Conservation (phyloP, 2,113 vertebrate genomes). For the Loxodonta africana region DNA sequence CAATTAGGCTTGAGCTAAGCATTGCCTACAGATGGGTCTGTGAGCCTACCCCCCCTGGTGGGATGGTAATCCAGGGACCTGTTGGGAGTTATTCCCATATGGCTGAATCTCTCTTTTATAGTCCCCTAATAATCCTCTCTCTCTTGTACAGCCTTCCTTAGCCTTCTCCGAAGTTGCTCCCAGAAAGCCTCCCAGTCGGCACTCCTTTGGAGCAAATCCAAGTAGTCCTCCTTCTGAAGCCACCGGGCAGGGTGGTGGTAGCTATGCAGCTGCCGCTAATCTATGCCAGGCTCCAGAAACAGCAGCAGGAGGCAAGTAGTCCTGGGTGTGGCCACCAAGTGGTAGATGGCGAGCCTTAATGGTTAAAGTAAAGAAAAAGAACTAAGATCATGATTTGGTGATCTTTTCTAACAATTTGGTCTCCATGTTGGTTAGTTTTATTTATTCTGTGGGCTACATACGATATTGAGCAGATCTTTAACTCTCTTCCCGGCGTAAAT, state of each 20-base stretch:
- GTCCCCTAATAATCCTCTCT: neutral
- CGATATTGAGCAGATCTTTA: too few species aligned
- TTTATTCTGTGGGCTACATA: too few species aligned
- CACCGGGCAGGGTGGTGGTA: conserved; percentile 14
- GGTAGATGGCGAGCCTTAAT: conserved; percentile 44
- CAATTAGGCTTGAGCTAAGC: neutral
- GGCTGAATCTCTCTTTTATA: too few species aligned
- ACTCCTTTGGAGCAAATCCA: neutral
- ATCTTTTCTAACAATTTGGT: too few species aligned
- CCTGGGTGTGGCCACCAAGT: conserved; percentile 4
- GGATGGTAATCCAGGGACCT: neutral
- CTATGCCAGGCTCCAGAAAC: conserved; percentile 16
- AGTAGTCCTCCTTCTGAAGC: conserved; percentile 58
- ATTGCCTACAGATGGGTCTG: neutral
- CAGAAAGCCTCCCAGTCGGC: neutral
- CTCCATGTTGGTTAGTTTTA: too few species aligned
- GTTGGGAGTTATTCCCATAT: neutral
- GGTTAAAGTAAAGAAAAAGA: too few species aligned
- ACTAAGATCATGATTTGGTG: too few species aligned
- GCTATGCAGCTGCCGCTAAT: neutral
- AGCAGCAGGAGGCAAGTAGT: conserved; percentile 25
- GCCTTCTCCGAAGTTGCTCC: conserved; percentile 1
- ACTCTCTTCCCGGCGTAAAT: too few species aligned
- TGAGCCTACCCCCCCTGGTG: neutral
- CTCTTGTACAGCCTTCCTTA: conserved; percentile 40